A percentile compares a stretch with the other conserved stretches of the same genome.
Evolutionary conservation across 2,888 invertebrate species (phyloP).

Genomic region (Globia sparganii): DNA sequence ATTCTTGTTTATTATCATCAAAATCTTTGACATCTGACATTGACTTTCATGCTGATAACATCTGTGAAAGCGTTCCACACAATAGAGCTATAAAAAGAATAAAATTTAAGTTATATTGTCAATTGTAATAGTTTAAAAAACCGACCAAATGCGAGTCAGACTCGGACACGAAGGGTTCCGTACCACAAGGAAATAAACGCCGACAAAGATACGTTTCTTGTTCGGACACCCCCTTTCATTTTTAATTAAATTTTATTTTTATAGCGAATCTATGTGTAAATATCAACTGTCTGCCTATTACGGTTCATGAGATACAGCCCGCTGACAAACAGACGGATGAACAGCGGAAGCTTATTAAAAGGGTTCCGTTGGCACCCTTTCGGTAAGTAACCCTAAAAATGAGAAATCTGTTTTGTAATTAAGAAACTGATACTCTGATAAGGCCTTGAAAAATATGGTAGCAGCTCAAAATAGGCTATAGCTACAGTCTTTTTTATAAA

Average conservation of each 20-base stretch:
- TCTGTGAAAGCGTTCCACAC: background rate
- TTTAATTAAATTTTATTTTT: background rate
- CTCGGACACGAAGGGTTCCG: background rate
- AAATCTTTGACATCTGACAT: slow-evolving; percentile 16
- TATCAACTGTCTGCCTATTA: background rate
- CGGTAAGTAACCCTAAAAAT: background rate
- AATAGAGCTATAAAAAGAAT: background rate
- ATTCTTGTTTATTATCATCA: background rate
- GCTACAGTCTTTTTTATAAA: background rate
- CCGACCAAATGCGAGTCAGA: background rate
- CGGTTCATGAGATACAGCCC: background rate
- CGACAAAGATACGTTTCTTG: background rate
- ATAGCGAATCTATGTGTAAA: background rate
- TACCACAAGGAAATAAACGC: background rate
- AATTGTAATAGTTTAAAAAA: no score
- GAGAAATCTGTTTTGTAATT: background rate
- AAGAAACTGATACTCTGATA: background rate
- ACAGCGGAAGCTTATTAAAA: background rate
- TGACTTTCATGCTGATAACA: slow-evolving; percentile 35
- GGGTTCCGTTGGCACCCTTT: no score
- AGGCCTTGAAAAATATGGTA: background rate
- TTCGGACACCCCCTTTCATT: background rate
- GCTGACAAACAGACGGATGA: background rate
- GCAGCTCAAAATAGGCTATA: background rate
- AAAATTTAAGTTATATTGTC: no score